Conservation (phyloP, 2,113 vertebrate species). For the Petroica traversi region DNA sequence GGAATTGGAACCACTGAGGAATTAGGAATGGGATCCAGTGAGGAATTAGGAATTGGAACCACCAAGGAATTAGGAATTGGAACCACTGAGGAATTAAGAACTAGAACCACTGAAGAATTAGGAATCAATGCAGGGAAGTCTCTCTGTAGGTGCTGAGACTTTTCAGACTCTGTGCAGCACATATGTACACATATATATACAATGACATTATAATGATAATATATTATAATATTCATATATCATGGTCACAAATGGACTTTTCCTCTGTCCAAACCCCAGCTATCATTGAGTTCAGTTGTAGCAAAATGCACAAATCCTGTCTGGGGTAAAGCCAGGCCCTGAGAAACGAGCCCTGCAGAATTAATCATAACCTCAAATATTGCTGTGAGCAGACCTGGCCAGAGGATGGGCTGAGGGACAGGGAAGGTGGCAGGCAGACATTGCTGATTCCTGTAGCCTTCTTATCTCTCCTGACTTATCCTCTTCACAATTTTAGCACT, state of each 20-base stretch:
- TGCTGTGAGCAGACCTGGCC: neutral
- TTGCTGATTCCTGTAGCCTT: fast-evolving
- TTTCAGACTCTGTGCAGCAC: neutral
- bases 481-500: neutral
- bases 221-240: fast-evolving
- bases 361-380: neutral
- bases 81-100: neutral
- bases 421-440: neutral
- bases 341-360: neutral
- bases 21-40: too few relatives aligned
- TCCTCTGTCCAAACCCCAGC: neutral
- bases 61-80: neutral
- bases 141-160: neutral
- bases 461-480: neutral
- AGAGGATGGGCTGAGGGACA: neutral
- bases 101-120: too few relatives aligned
- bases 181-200: fast-evolving
- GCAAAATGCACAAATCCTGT: neutral
- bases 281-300: fast-evolving
- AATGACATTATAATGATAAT: too few relatives aligned
- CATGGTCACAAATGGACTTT: fast-evolving
- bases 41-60: neutral
- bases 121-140: neutral
- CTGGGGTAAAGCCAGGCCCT: neutral
- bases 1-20: neutral